Evolutionary conservation across 2,113 vertebrate genomes (phyloP).

Genomic region (Lichenostomus cassidix): DNA sequence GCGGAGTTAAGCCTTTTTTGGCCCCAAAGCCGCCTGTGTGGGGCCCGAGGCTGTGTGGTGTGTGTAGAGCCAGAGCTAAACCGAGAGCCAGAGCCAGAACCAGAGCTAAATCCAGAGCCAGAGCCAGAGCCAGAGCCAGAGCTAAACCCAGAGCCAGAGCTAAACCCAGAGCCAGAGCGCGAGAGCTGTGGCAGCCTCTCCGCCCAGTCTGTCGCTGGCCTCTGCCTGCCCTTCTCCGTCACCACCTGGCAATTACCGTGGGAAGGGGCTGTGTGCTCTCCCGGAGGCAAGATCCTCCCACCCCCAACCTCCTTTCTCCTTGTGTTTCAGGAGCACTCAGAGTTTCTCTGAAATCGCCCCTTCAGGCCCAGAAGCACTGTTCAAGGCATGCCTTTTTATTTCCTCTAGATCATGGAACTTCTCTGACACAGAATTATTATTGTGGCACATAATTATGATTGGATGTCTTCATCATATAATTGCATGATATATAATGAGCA

Average conservation of each 20-base stretch:
- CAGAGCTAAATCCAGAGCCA: no score
- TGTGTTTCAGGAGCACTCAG: background rate
- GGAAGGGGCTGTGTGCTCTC: background rate
- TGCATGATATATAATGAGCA: conserved; percentile 33
- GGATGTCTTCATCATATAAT: conserved; percentile 30
- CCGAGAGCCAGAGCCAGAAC: background rate
- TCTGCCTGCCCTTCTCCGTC: background rate
- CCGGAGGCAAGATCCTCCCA: background rate
- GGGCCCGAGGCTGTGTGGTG: background rate
- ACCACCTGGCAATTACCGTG: background rate
- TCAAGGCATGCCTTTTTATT: background rate
- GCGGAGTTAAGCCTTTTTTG: background rate
- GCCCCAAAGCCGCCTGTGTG: background rate
- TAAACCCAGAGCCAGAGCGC: background rate
- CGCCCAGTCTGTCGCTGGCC: background rate
- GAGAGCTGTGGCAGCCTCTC: background rate
- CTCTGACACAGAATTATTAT: background rate
- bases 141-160: no score
- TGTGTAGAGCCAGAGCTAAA: background rate
- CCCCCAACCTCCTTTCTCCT: background rate
- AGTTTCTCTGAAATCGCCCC: background rate
- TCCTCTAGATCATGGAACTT: background rate
- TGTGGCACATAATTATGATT: background rate
- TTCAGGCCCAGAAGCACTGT: background rate
- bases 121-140: no score